These are phyloP conservation scores for Gallinago paraguaiae DNA, from an alignment of 2,113 vertebrate species.

Conservation along the genomic window DNA sequence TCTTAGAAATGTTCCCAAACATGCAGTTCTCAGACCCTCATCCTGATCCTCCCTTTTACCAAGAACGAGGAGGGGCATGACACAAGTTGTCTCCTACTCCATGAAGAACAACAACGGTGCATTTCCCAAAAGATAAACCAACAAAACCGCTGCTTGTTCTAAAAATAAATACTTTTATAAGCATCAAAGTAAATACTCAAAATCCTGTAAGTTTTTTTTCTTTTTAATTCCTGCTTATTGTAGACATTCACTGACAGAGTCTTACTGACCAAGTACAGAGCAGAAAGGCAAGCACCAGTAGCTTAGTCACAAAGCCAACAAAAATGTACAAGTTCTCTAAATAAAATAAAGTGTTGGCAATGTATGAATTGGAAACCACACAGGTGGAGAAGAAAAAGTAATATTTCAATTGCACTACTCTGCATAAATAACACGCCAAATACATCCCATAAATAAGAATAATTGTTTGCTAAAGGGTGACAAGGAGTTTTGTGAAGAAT, in stretches of 20 bases:
- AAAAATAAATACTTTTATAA: background rate
- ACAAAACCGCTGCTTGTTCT: background rate
- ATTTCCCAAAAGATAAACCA: background rate
- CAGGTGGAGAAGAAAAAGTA: background rate
- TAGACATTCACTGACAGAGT: background rate
- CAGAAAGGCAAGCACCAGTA: background rate
- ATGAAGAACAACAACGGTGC: background rate
- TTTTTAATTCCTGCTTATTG: background rate
- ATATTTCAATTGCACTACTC: background rate
- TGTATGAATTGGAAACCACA: background rate
- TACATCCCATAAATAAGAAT: background rate
- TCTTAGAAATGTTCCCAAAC: background rate
- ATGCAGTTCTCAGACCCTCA: background rate
- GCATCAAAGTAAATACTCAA: background rate
- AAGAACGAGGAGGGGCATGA: background rate
- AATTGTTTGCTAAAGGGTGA: background rate
- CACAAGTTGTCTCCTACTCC: background rate
- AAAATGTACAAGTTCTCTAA: background rate
- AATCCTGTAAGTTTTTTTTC: background rate
- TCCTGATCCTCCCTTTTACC: background rate
- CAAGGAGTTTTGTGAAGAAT: background rate
- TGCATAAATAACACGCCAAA: background rate
- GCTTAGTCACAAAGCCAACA: background rate
- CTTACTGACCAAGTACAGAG: background rate
- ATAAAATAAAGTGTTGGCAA: background rate